Evolutionary conservation across 2,113 vertebrate species (phyloP).

Genomic region (Hyperoodon ampullatus): DNA sequence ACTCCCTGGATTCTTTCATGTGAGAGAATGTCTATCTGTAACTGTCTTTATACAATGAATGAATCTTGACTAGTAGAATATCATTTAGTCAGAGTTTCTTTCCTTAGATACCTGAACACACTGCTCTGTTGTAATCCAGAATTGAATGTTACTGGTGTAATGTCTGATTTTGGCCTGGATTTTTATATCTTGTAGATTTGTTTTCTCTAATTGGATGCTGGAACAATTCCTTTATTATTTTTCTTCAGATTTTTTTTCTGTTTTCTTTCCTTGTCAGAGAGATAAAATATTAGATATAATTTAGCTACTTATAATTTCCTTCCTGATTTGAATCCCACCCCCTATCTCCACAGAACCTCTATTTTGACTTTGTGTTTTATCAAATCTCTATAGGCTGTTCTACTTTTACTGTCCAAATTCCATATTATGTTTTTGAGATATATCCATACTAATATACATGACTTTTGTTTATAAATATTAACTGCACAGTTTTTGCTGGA

Average conservation of each 20-base stretch:
- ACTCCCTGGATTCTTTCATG: neutral
- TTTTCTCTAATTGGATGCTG: neutral
- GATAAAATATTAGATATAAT: neutral
- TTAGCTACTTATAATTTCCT: neutral
- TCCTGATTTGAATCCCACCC: neutral
- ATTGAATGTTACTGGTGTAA: neutral
- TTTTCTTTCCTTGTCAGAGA: neutral
- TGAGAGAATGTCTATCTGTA: neutral
- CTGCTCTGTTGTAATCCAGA: neutral
- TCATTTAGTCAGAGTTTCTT: neutral
- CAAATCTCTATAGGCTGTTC: neutral
- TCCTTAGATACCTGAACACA: neutral
- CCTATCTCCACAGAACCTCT: neutral
- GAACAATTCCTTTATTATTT: neutral
- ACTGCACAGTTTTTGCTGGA: neutral
- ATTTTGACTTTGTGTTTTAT: neutral
- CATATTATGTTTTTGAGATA: neutral
- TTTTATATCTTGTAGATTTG: neutral
- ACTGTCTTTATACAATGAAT: neutral
- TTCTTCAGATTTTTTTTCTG: neutral
- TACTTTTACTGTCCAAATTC: neutral
- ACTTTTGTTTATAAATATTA: neutral
- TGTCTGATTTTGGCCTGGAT: neutral
- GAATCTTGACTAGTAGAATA: neutral
- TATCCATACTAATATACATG: neutral